These are phyloP conservation scores for Numenius arquata DNA, from an alignment of 2,113 vertebrate genomes.

Conservation along the genomic window DNA sequence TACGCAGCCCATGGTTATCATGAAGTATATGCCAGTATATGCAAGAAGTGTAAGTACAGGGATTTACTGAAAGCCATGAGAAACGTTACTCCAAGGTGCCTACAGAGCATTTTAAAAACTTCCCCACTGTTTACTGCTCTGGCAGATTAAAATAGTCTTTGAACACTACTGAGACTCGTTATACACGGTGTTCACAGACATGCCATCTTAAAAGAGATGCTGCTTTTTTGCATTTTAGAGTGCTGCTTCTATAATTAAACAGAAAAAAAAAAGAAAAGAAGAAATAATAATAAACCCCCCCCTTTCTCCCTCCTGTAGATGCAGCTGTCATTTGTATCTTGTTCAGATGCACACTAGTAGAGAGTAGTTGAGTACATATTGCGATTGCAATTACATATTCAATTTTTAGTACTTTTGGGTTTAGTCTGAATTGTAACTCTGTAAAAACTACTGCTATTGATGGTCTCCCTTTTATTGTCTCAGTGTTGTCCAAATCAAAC, in stretches of 20 bases:
- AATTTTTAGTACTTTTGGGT: not conserved
- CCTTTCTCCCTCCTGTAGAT: not conserved
- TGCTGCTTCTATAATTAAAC: not conserved
- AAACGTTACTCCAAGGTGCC: not conserved
- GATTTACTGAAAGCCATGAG: not conserved
- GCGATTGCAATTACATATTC: not conserved
- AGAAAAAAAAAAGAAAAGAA: not conserved
- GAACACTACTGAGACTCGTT: not conserved
- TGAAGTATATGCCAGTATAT: no score
- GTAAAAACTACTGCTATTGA: not conserved
- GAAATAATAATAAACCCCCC: not conserved
- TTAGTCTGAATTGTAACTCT: not conserved
- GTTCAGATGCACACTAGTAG: not conserved
- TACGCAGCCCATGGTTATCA: no score
- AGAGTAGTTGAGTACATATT: not conserved
- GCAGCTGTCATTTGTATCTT: not conserved
- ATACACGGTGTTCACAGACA: not conserved
- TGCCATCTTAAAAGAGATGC: not conserved
- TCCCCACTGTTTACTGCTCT: not conserved
- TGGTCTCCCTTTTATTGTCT: not conserved
- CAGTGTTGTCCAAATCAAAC: not conserved
- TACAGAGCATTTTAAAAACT: constrained; percentile 5
- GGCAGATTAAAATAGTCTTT: not conserved
- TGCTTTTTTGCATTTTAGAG: not conserved
- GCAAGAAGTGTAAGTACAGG: no score